These are phyloP conservation scores for Apamea monoglypha DNA, from an alignment of 2,888 invertebrate genomes.

Conservation along the genomic window DNA sequence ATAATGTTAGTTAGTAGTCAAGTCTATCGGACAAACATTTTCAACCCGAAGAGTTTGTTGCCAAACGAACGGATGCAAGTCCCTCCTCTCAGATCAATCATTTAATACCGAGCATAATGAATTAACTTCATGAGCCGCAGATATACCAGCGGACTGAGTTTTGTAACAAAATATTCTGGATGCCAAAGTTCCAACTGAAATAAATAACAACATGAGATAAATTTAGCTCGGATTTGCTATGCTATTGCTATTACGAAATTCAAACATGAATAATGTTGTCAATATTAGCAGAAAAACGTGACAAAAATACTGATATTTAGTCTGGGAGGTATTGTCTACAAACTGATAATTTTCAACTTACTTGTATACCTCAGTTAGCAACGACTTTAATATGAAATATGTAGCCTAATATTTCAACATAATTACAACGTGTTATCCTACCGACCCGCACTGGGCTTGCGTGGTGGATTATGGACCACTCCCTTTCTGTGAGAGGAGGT, in stretches of 20 bases:
- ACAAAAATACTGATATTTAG: neutral
- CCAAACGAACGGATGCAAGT: conserved; percentile 10
- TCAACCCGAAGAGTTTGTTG: conserved; percentile 23
- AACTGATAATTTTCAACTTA: neutral
- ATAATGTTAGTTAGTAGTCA: neutral
- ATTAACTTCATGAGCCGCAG: conserved; percentile 33
- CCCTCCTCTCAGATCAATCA: conserved; percentile 48
- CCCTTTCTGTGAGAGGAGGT: too few species aligned
- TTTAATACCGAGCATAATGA: conserved; percentile 37
- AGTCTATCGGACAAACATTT: neutral
- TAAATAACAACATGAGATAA: neutral
- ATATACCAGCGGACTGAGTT: conserved; percentile 9
- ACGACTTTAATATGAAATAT: too few species aligned
- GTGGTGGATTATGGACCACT: too few species aligned
- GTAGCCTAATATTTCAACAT: neutral
- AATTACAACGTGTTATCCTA: neutral
- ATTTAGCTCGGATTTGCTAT: neutral
- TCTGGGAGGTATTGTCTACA: neutral
- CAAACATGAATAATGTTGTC: neutral
- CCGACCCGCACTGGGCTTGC: too few species aligned
- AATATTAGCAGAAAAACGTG: neutral
- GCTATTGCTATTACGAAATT: neutral
- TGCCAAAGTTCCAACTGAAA: conserved; percentile 18
- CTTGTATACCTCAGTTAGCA: neutral
- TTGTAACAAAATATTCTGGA: conserved; percentile 24